Conservation (phyloP, 2,888 invertebrate genomes). For the Campoplex nolae region DNA sequence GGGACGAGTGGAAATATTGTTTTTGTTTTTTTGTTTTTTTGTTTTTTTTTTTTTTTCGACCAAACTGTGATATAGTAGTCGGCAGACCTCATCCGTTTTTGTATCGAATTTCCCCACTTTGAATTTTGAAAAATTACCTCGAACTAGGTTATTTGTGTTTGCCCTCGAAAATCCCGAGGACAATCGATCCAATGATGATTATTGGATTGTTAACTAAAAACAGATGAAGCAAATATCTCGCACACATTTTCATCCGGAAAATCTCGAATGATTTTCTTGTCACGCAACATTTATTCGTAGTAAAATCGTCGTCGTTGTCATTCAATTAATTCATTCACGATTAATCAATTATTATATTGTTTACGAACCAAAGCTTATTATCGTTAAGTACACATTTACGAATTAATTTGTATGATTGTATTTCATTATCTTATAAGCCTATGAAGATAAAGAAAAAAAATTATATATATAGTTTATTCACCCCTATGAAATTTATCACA, state of each 20-base stretch:
- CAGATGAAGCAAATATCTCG: not conserved
- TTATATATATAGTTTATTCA: slow-evolving; percentile 65
- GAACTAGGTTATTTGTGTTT: slow-evolving; percentile 2
- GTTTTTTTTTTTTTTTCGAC: slow-evolving; percentile 72
- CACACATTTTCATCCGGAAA: slow-evolving; percentile 32
- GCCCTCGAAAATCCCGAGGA: slow-evolving; percentile 8
- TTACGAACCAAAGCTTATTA: slow-evolving; percentile 84
- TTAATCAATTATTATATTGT: slow-evolving; percentile 79
- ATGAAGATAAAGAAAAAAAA: slow-evolving; percentile 75
- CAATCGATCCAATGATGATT: slow-evolving; percentile 21
- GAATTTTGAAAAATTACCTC: slow-evolving; percentile 59
- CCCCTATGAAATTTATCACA: too few species aligned
- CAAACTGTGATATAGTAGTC: slow-evolving; percentile 82
- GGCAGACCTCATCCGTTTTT: slow-evolving; percentile 78
- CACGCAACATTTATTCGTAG: slow-evolving; percentile 63
- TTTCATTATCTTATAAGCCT: slow-evolving; percentile 80
- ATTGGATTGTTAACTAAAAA: not conserved
- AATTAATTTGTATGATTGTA: slow-evolving; percentile 83
- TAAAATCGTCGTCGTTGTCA: slow-evolving; percentile 66
- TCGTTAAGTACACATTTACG: slow-evolving; percentile 82
- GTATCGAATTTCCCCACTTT: slow-evolving; percentile 72
- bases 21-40: too few species aligned
- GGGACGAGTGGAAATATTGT: slow-evolving; percentile 39
- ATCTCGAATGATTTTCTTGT: slow-evolving; percentile 38
- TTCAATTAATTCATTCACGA: slow-evolving; percentile 74